Evolutionary conservation across 2,113 vertebrate genomes (phyloP), one percentile per base, ranked within the genome.

Genomic region (Galeopterus variegatus): DNA sequence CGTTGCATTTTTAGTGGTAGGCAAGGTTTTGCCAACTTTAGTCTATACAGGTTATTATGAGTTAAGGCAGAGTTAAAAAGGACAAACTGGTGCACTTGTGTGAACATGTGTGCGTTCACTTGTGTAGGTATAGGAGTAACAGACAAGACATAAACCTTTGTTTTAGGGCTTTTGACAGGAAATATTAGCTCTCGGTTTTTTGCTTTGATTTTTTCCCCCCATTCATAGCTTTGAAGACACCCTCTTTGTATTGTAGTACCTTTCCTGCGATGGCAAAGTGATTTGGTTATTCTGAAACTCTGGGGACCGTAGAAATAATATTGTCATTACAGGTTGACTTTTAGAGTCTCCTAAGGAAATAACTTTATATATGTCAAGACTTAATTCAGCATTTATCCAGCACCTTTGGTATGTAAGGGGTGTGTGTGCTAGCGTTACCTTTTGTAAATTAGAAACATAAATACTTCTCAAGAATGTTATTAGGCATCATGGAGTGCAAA

Each of bases 261-360:
- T 96, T 81, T 96, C 41, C n/a, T 79, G 84, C 24, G 75, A 33
- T 84, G 24, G 12, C 64, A 56, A 75, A 91, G 19, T 93, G 70
- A 87, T 83, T 96, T 84, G 52, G n/a, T 96, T 95, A 65, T 81
- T 48, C 60, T 86, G 23, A 89, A 95, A 95, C 93, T 19, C 18
- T 82, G 50, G 73, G n/a, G 54, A 79, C 54, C 8, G 15, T 70
- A 70, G 75, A 92, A 96, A 93, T 96, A 70, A 89, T 82, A 86
- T 23, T 92, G 50, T 77, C 41, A 79, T 77, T 79, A 31, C 28
- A 67, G 84, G 58, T 31, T 94, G 84, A 87, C 41, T 90, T 95
- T 89, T 80, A 95, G 23, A 33, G 8, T 87, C 21, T 95, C 33
- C 15, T 77, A 56, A 87, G 70, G 56, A 97, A 92, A 81, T 87